phyloP scores from a whole-genome alignment of 2,113 vertebrate genomes.

The Hippocampus guttulatus region DNA sequence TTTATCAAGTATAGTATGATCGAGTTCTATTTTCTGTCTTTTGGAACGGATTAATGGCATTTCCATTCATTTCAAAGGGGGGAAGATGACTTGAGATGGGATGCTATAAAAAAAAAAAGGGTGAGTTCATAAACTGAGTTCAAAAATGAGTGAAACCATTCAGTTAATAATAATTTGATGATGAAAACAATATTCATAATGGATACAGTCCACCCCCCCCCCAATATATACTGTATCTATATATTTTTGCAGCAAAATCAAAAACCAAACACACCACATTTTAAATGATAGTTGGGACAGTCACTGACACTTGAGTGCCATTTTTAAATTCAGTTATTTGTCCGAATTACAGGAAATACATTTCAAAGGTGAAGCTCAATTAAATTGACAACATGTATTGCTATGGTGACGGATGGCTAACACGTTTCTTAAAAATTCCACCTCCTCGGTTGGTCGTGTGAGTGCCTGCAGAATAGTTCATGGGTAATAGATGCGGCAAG shows the following conservation, averaged over 20 bases:
- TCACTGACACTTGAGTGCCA: neutral
- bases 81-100: too few species aligned
- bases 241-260: neutral
- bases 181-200: too few species aligned
- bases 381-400: conserved; percentile 1
- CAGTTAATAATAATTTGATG: neutral
- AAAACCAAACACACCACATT: too few species aligned
- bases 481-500: conserved; percentile 68
- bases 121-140: too few species aligned
- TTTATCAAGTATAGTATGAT: too few species aligned
- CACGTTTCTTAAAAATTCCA: conserved; percentile 18
- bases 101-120: neutral
- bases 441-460: conserved; percentile 22
- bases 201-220: neutral
- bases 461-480: conserved; percentile 49
- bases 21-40: too few species aligned
- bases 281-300: neutral
- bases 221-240: neutral
- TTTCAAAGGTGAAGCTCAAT: neutral
- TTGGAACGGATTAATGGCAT: too few species aligned
- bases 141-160: too few species aligned
- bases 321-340: neutral
- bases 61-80: too few species aligned
- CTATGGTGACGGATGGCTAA: neutral
- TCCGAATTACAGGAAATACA: neutral